A percentile compares a stretch with the other conserved stretches of the same genome.
Conservation (phyloP, 2,113 vertebrate genomes). For the Pelobates fuscus region DNA sequence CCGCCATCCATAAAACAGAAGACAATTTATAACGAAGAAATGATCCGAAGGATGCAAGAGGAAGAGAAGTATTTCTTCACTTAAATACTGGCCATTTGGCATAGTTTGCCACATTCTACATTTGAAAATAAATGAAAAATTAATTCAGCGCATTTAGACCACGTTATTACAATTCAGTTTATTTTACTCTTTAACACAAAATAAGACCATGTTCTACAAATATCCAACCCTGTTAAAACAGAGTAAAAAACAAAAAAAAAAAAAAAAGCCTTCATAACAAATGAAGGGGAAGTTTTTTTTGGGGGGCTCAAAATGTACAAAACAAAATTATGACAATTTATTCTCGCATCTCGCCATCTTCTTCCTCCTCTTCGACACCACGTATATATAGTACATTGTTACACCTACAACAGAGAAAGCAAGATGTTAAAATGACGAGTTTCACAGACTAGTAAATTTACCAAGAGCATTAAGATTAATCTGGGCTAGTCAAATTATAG, state of each 20-base stretch:
- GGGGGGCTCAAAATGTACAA: slow-evolving; percentile 69
- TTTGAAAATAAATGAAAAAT: too few relatives aligned
- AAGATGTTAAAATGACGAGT: background rate
- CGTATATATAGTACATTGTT: slow-evolving; percentile 98
- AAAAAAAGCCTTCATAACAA: slow-evolving; percentile 6
- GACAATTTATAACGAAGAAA: slow-evolving; percentile 1
- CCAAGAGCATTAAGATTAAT: too few relatives aligned
- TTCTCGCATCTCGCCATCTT: slow-evolving; percentile 98
- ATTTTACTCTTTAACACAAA: slow-evolving; percentile 22
- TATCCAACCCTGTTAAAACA: background rate
- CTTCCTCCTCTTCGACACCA: slow-evolving; percentile 97
- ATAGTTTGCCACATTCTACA: background rate
- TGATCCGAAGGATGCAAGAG: slow-evolving; percentile 51
- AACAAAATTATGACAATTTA: slow-evolving; percentile 62
- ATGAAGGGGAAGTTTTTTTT: slow-evolving; percentile 62
- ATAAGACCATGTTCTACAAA: background rate
- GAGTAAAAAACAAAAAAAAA: slow-evolving; percentile 15
- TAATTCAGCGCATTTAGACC: too few relatives aligned
- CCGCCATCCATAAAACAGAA: slow-evolving; percentile 42
- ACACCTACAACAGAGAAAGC: slow-evolving; percentile 74
- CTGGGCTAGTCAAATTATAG: too few relatives aligned
- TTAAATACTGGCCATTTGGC: slow-evolving; percentile 4
- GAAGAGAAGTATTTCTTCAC: slow-evolving; percentile 62
- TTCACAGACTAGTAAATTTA: too few relatives aligned
- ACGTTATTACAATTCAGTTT: background rate